Conservation (phyloP, 1,140 invertebrate genomes). For the Caenorhabditis latens region DNA sequence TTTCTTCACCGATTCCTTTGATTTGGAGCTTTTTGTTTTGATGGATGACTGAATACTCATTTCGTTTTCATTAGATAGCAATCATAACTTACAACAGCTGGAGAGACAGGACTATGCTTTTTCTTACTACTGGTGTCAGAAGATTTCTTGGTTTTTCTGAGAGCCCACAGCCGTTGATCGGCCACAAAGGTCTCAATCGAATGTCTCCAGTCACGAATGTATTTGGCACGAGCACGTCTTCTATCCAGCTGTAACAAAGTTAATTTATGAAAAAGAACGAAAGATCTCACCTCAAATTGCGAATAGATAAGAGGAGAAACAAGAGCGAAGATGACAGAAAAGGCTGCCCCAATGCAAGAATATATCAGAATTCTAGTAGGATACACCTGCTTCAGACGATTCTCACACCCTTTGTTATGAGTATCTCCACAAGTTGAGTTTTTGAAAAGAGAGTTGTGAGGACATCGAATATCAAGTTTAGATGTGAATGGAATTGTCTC, state of each 20-base stretch:
- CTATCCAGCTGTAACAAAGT: background rate
- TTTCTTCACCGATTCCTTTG: conserved; percentile 3
- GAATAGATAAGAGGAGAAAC: conserved; percentile 19
- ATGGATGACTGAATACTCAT: background rate
- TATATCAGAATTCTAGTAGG: conserved; percentile 15
- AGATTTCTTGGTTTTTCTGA: background rate
- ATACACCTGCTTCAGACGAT: background rate
- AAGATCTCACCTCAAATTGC: conserved; percentile 19
- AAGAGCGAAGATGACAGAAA: background rate
- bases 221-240: conserved; percentile 13
- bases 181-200: background rate
- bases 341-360: background rate
- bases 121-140: background rate
- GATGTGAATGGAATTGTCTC: background rate
- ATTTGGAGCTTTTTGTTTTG: background rate
- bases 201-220: conserved; percentile 38
- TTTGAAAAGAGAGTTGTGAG: conserved; percentile 8
- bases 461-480: background rate
- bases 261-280: background rate
- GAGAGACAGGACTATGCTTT: conserved; percentile 16
- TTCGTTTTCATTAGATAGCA: too few species aligned
- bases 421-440: conserved; percentile 20
- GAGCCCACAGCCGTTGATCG: conserved; percentile 13
- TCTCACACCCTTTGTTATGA: background rate
- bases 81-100: background rate